Evolutionary conservation across 2,113 vertebrate species (phyloP).

Genomic region (Phrynosoma platyrhinos): DNA sequence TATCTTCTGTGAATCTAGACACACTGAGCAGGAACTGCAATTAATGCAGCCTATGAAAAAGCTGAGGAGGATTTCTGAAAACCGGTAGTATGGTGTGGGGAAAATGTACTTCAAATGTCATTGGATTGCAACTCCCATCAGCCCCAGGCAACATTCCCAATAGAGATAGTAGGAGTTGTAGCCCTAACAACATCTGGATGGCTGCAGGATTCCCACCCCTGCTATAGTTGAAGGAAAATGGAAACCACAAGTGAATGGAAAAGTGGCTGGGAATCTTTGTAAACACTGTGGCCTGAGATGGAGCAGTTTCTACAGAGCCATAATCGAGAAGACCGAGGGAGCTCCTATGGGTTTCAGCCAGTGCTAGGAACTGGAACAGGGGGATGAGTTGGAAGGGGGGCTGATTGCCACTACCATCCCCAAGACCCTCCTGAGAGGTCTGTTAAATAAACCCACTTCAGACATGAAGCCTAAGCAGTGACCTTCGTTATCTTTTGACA

Average conservation of each 20-base stretch:
- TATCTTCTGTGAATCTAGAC: background rate
- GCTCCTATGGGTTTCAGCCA: background rate
- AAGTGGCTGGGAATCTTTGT: background rate
- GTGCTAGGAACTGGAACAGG: background rate
- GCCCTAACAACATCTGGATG: too few species aligned
- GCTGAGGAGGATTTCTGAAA: background rate
- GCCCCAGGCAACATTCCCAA: too few species aligned
- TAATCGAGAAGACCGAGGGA: background rate
- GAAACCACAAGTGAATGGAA: background rate
- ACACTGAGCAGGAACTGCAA: background rate
- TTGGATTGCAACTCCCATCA: too few species aligned
- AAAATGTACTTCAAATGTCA: too few species aligned
- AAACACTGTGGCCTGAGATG: background rate
- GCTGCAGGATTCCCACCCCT: too few species aligned
- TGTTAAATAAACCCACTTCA: constrained; percentile 35
- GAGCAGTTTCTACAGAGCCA: background rate
- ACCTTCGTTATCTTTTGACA: constrained; percentile 66
- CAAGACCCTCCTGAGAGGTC: background rate
- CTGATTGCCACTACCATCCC: background rate
- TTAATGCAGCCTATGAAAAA: background rate
- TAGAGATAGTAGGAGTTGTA: too few species aligned
- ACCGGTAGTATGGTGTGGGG: background rate
- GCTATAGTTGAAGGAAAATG: background rate
- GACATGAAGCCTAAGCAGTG: background rate
- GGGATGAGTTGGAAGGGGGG: background rate